Base-by-base conservation (phyloP, 2,888 invertebrate species). In the Brassicogethes aeneus region DNA sequence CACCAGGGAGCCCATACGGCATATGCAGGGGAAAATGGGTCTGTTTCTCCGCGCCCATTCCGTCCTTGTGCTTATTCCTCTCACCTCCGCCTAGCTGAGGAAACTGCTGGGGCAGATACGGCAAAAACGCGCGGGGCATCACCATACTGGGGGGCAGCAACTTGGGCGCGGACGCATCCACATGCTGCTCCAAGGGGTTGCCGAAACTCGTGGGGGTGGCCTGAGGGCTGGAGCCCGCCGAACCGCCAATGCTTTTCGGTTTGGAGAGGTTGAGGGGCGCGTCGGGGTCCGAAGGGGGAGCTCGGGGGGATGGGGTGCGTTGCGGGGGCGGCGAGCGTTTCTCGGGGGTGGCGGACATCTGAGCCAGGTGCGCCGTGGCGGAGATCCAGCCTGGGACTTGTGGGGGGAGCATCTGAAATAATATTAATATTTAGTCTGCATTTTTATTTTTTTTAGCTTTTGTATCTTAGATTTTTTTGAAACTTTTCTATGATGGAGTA, bases 231-330 rank as follows among this genome's bases (percentile, higher is more conserved):
- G 72, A 73, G 5, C 72, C 70, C 5, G 78, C 65, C 2, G 80
- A 79, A 10, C 74, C 73, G 44, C 69, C 68, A 53, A 66, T 51
- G 51, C 73, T 65, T 56, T 90, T 85, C 42, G 92, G 92, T 69
- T 92, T 93, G 59, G 84, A 84, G 39, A 93, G 77, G 70, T 93
- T 93, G 33, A 94, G 73, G 1, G 93, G 93, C 1, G 87, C 79
- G 63, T 91, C 91, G 0, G 84, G 80, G 66, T 86, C 84, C 14
- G 60, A 56, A 36, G 59, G 54, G 36, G 51, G 56, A 30, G 63
- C 60, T 10, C 65, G 62, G 2, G 66, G 64, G 14, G 68, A 68
- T 82, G 66, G 61, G 2, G 61, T 60, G 31, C 55, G 54, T 43
- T 57, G 65, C 12, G 57, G 63, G 8, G 63, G 62, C 17, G 65